Evolutionary conservation across 1,140 invertebrate genomes (phyloP).

Genomic region (Drosophila sulfurigaster): DNA sequence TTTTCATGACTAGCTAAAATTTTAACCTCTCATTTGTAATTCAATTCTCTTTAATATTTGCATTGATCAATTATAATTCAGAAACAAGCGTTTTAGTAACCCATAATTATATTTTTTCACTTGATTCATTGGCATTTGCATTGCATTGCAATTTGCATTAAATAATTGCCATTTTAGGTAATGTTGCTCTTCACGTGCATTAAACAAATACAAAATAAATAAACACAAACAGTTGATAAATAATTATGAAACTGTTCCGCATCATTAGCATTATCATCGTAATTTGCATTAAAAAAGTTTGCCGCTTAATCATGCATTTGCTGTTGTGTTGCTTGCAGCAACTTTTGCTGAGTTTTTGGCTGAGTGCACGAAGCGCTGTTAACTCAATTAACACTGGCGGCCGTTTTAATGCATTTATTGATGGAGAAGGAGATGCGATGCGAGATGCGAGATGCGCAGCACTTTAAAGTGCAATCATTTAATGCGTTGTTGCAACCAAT

Average conservation of each 20-base stretch:
- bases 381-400: constrained; percentile 72
- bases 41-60: not conserved
- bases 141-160: not conserved
- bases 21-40: not conserved
- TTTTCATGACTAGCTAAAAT: not conserved
- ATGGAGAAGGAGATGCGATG: not conserved
- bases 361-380: constrained; percentile 31
- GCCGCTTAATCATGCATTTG: not conserved
- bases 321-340: not conserved
- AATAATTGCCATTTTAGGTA: too few relatives aligned
- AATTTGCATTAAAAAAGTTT: too few relatives aligned
- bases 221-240: too few relatives aligned
- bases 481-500: constrained; percentile 9
- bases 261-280: too few relatives aligned
- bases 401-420: constrained; percentile 50
- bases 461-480: constrained; percentile 54
- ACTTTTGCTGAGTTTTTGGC: constrained; percentile 2
- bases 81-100: too few relatives aligned
- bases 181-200: too few relatives aligned
- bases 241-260: too few relatives aligned
- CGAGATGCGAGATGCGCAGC: not conserved
- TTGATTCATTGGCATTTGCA: too few relatives aligned
- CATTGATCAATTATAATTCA: too few relatives aligned
- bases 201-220: too few relatives aligned
- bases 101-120: too few relatives aligned